Evolutionary conservation across 2,888 invertebrate genomes (phyloP).

Genomic region (Drosophila paucipuncta): DNA sequence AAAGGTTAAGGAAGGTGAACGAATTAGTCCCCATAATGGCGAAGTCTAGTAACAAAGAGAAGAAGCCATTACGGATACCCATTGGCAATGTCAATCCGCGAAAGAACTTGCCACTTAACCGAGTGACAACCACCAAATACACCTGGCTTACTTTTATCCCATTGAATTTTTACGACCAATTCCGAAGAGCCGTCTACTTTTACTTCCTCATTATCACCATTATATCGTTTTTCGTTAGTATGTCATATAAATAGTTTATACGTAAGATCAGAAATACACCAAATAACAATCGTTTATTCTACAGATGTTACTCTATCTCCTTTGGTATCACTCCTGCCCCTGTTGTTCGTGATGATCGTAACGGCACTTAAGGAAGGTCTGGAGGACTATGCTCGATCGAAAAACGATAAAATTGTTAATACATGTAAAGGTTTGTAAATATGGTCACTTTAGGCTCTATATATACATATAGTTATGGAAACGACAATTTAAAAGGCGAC

Average conservation of each 20-base stretch:
- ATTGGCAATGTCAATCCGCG: slow-evolving; percentile 32
- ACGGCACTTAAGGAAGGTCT: slow-evolving; percentile 93
- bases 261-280: no score
- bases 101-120: slow-evolving; percentile 82
- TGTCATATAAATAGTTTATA: slow-evolving; percentile 68
- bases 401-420: slow-evolving; percentile 91
- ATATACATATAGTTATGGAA: background rate
- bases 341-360: slow-evolving; percentile 91
- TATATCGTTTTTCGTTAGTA: slow-evolving; percentile 89
- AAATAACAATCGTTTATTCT: background rate
- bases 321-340: slow-evolving; percentile 90
- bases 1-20: background rate
- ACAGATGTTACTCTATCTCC: slow-evolving; percentile 91
- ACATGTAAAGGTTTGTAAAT: slow-evolving; percentile 86
- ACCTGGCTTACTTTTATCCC: slow-evolving; percentile 91
- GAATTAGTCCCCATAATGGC: slow-evolving; percentile 10
- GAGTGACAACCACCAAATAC: slow-evolving; percentile 90
- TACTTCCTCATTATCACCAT: slow-evolving; percentile 92
- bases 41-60: background rate
- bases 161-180: slow-evolving; percentile 93
- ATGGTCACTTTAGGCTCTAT: background rate
- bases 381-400: slow-evolving; percentile 92
- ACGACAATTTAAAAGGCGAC: background rate
- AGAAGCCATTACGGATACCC: slow-evolving; percentile 45
- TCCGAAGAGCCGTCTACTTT: slow-evolving; percentile 93